Evolutionary conservation across 2,888 invertebrate species (phyloP), one percentile per base, ranked within the genome.

Genomic region (Frankliniella intonsa): DNA sequence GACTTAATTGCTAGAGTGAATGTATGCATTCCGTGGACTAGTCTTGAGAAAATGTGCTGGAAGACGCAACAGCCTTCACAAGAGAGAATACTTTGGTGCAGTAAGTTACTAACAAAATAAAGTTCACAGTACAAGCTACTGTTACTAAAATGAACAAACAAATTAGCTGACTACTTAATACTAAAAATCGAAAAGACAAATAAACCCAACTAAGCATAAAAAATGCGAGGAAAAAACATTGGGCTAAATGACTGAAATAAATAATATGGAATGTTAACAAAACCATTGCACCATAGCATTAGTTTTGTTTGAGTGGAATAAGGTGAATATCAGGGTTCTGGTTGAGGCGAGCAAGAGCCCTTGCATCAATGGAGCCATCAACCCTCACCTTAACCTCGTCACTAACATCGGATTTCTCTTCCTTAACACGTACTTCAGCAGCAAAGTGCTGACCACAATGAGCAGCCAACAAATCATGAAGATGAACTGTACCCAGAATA

Each of bases 1-100:
- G 25, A 76, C 69, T 76, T 76, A 76, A 76, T 12, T 76, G 9
- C 69, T 76, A 76, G 69, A 22, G 69, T 76, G 69, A 76, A 76
- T 76, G 69, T 25, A 76, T 76, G 69, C 69, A 76, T 76, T 76
- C 69, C 25, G 69, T 76, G 69, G 69, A 76, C 69, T 76, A 76
- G 69, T 76, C 69, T 76, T 76, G 69, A 25, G 12, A 22, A 38
- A 76, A 25, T 76, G 69, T 76, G 69, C 69, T 76, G 22, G 22
- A 25, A 25, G 69, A 76, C 69, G 22, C 25, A 11, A 25, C 25
- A 22, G 69, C 25, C 69, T 76, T 76, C 69, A 76, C 69, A 76
- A 76, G 69, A 76, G 69, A 25, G 25, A 76, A 25, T 76, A 76
- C 69, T 76, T 76, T 76, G 69, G 69, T 76, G 69, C 69, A 76